Conservation (phyloP, 2,113 vertebrate species). For the Etheostoma cragini region DNA sequence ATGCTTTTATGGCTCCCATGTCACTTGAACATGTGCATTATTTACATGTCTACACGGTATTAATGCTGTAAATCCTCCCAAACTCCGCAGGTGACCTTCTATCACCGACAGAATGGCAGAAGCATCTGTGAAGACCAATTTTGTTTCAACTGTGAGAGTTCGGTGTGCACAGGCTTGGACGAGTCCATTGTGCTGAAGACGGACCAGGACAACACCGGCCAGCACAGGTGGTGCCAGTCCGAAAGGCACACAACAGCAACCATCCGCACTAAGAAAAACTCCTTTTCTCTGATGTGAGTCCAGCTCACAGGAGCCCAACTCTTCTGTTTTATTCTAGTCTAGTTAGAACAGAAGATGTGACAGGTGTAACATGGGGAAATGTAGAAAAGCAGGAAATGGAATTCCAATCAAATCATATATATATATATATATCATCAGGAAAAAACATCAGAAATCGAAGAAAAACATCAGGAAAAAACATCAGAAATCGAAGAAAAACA, state of each 20-base stretch:
- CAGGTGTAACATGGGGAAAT: no score
- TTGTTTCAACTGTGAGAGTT: conserved; percentile 23
- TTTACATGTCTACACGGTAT: no score
- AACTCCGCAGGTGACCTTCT: conserved; percentile 64
- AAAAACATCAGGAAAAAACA: no score
- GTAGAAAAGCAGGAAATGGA: no score
- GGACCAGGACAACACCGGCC: conserved; percentile 25
- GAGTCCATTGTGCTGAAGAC: background rate
- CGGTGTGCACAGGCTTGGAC: conserved; percentile 5
- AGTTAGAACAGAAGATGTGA: no score
- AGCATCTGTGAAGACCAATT: conserved; percentile 37
- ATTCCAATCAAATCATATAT: no score
- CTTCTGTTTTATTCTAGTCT: background rate
- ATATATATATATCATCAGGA: no score
- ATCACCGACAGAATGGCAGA: conserved; percentile 64
- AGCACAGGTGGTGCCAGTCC: conserved; percentile 72
- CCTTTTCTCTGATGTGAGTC: conserved; percentile 65
- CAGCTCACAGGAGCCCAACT: background rate
- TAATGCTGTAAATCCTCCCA: background rate
- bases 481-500: no score
- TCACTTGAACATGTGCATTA: no score
- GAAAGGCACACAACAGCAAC: conserved; percentile 42
- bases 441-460: no score
- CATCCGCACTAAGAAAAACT: background rate
- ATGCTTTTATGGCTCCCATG: no score